A percentile compares a stretch with the other conserved stretches of the same genome.
phyloP scores from a whole-genome alignment of 35 echinoderm and acorn worm genomes.

The Patiria miniata region DNA sequence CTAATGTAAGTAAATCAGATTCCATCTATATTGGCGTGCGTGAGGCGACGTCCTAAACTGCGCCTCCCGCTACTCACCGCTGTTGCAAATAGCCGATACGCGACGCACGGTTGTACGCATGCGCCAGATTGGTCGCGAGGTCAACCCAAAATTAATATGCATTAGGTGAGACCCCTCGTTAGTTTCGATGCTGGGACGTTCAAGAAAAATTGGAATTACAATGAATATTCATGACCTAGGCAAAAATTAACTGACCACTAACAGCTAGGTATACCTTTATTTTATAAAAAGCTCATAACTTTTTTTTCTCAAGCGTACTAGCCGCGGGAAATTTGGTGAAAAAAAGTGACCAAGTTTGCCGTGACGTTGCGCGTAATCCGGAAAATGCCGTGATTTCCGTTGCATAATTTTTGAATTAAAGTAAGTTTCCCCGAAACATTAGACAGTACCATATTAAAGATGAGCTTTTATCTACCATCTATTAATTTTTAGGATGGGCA shows the following conservation, averaged over 20 bases:
- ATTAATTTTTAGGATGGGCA: background rate
- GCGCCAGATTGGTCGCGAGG: background rate
- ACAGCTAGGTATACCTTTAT: background rate
- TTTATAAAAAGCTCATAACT: background rate
- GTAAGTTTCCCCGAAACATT: background rate
- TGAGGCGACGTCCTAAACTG: too few species aligned
- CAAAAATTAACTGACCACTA: background rate
- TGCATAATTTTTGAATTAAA: background rate
- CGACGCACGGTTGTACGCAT: background rate
- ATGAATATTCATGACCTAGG: slow-evolving; percentile 11
- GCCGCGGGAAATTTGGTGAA: slow-evolving; percentile 9
- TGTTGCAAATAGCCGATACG: background rate
- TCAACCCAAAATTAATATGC: slow-evolving; percentile 2
- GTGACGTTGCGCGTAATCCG: background rate
- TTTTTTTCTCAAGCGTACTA: background rate
- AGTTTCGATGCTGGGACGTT: background rate
- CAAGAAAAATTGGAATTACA: background rate
- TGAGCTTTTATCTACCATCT: background rate
- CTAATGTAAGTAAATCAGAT: too few species aligned
- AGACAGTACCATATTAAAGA: slow-evolving; percentile 3
- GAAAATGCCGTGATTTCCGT: background rate
- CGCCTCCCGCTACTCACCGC: too few species aligned
- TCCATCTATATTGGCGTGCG: too few species aligned
- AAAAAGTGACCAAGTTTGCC: slow-evolving; percentile 10
- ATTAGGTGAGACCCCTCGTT: background rate